phyloP scores from a whole-genome alignment of 37 sponge, comb jelly and placozoan genomes.

The Oopsacas minuta region DNA sequence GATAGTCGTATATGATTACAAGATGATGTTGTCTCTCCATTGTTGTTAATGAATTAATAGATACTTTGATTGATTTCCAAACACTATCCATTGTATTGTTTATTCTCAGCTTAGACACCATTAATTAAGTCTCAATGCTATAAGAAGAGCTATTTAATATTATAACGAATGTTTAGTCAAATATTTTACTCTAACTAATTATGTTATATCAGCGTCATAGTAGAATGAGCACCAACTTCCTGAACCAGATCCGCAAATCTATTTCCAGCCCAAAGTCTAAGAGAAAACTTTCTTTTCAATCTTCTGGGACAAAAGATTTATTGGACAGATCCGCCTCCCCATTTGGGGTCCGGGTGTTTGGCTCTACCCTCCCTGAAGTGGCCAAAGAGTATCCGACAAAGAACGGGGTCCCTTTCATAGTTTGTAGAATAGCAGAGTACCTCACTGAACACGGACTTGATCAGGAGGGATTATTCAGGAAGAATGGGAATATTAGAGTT shows the following conservation, averaged over 20 bases:
- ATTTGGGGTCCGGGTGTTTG: background rate
- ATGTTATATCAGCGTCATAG: background rate
- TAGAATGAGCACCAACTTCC: conserved; percentile 7
- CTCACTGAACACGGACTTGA: conserved; percentile 46
- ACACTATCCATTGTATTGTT: too few species aligned
- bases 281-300: background rate
- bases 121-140: too few species aligned
- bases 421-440: conserved; percentile 37
- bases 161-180: background rate
- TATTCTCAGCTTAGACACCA: too few species aligned
- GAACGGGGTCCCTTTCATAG: conserved; percentile 35
- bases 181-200: background rate
- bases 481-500: conserved; percentile 54
- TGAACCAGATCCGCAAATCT: conserved; percentile 17
- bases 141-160: background rate
- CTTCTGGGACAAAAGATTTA: background rate
- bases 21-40: too few species aligned
- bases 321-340: background rate
- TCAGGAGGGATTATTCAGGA: conserved; percentile 54
- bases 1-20: too few species aligned
- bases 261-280: conserved; percentile 15
- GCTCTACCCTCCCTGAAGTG: background rate
- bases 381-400: background rate
- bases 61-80: too few species aligned
- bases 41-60: too few species aligned